Evolutionary conservation across 2,113 vertebrate genomes (phyloP).

Genomic region (Sturnus vulgaris): DNA sequence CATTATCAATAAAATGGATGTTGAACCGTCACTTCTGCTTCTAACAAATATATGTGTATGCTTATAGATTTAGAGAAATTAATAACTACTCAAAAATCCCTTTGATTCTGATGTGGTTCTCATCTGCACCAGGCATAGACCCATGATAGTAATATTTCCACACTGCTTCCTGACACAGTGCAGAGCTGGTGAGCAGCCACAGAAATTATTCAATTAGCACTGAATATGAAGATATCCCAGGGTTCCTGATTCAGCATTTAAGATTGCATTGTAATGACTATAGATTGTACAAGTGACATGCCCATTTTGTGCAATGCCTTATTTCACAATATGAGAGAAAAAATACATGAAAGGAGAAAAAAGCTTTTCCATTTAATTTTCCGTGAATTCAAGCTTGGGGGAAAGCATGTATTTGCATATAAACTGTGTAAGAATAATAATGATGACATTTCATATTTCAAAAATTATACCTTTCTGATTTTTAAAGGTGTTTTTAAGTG

Average conservation of each 20-base stretch:
- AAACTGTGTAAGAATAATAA: background rate
- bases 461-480: slow-evolving; percentile 4
- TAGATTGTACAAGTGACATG: background rate
- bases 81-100: background rate
- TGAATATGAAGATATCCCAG: background rate
- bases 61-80: background rate
- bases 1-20: background rate
- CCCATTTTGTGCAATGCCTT: background rate
- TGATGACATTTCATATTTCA: background rate
- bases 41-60: background rate
- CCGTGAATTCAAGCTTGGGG: background rate
- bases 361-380: background rate
- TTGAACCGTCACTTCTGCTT: background rate
- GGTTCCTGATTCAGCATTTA: background rate
- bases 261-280: background rate
- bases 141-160: background rate
- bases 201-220: background rate
- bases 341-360: background rate
- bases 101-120: background rate
- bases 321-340: background rate
- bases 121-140: background rate
- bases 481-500: background rate
- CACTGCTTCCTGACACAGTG: background rate
- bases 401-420: background rate
- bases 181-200: background rate